Evolutionary conservation across 2,888 invertebrate species (phyloP).

Genomic region (Torymus auratus): DNA sequence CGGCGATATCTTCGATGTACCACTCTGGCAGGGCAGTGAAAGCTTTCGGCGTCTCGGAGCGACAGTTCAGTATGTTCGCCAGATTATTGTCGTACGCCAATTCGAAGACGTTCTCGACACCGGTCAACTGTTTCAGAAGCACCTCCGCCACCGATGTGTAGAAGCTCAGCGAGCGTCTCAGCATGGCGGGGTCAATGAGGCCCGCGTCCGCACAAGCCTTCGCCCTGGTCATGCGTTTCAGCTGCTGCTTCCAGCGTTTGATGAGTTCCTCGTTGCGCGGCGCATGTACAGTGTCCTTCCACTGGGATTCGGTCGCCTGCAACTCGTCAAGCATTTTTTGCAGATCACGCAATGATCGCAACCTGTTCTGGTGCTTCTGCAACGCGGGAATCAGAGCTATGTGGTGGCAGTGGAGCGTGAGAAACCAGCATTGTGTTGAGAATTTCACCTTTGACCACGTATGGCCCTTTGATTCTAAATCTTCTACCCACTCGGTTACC

Average conservation of each 20-base stretch:
- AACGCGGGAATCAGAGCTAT: slow-evolving; percentile 92
- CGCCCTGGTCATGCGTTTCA: slow-evolving; percentile 86
- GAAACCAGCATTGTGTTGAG: slow-evolving; percentile 97
- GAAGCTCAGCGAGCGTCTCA: slow-evolving; percentile 90
- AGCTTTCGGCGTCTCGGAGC: slow-evolving; percentile 82
- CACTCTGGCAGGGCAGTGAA: slow-evolving; percentile 97
- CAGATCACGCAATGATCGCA: slow-evolving; percentile 88
- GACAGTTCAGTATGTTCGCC: slow-evolving; percentile 79
- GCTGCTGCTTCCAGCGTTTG: slow-evolving; percentile 91
- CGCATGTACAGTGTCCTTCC: slow-evolving; percentile 87
- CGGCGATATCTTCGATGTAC: slow-evolving; percentile 98
- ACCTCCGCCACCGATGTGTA: slow-evolving; percentile 91
- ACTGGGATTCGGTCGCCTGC: slow-evolving; percentile 87
- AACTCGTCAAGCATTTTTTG: slow-evolving; percentile 92
- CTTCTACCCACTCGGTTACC: slow-evolving; percentile 84
- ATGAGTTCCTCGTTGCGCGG: slow-evolving; percentile 89
- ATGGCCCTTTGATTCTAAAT: slow-evolving; percentile 80
- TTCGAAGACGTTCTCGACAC: slow-evolving; percentile 64
- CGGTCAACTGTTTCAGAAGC: slow-evolving; percentile 82
- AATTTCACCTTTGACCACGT: slow-evolving; percentile 91
- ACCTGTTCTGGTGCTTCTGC: slow-evolving; percentile 88
- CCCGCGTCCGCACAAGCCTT: slow-evolving; percentile 95
- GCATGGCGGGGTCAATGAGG: slow-evolving; percentile 88
- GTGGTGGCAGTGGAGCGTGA: slow-evolving; percentile 96
- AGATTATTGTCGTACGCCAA: slow-evolving; percentile 73